A percentile compares a stretch with the other conserved stretches of the same genome.
Evolutionary conservation across 2,888 invertebrate species (phyloP).

Genomic region (Melolontha melolontha): DNA sequence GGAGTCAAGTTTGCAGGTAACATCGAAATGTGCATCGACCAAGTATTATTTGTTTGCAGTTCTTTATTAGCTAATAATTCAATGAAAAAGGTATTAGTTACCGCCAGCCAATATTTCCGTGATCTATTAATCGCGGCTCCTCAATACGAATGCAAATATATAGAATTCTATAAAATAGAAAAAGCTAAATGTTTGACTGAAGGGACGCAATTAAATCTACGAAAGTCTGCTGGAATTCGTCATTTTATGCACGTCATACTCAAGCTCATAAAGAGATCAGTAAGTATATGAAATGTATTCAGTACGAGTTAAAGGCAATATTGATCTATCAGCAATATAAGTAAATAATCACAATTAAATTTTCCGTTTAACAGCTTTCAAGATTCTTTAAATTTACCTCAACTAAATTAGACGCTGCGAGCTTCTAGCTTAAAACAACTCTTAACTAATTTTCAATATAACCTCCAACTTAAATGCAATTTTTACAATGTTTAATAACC

Average conservation of each 20-base stretch:
- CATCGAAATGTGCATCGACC: background rate
- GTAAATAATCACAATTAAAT: no score
- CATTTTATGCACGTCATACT: constrained; percentile 4
- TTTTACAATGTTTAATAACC: no score
- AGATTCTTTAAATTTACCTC: no score
- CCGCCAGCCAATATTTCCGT: background rate
- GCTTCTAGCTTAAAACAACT: no score
- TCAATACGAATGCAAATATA: background rate
- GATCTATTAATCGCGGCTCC: constrained; percentile 8
- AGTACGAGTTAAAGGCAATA: no score
- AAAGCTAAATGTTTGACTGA: background rate
- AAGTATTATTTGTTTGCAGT: background rate
- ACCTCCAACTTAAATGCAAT: no score
- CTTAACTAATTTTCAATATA: no score
- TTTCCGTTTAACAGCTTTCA: no score
- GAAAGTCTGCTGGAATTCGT: constrained; percentile 19
- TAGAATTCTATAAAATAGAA: constrained; percentile 3
- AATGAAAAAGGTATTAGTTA: constrained; percentile 14
- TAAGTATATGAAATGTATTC: background rate
- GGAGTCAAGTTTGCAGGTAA: background rate
- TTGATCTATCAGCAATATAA: background rate
- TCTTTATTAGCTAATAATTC: background rate
- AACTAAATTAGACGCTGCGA: no score
- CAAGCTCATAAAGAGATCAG: background rate
- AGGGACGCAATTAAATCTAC: background rate